Evolutionary conservation across 2,797 vertebrate species (phyloP).

Genomic region (Denticeps clupeoides): DNA sequence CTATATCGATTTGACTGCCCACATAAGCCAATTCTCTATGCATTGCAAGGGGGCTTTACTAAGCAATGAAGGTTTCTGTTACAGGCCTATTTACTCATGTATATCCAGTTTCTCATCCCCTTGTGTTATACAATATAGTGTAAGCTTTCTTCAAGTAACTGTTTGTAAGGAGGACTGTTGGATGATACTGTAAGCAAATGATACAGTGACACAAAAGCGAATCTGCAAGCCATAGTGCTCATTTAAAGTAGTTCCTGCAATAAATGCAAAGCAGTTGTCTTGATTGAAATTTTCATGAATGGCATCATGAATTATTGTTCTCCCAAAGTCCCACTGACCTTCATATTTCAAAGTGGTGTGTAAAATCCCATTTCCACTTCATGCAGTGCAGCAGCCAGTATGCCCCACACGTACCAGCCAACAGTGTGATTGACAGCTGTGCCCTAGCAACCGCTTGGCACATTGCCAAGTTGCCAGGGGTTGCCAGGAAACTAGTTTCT

Average conservation of each 20-base stretch:
- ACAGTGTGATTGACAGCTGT: slow-evolving; percentile 52
- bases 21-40: too few species aligned
- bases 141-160: too few species aligned
- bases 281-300: too few species aligned
- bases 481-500: slow-evolving; percentile 66
- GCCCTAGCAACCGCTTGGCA: slow-evolving; percentile 68
- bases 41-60: too few species aligned
- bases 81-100: too few species aligned
- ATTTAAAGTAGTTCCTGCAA: background rate
- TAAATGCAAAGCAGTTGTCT: background rate
- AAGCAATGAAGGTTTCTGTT: too few species aligned
- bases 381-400: slow-evolving; percentile 13
- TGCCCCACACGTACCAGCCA: slow-evolving; percentile 40
- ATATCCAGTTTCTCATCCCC: too few species aligned
- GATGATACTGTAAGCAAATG: too few species aligned
- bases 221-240: background rate
- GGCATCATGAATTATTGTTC: background rate
- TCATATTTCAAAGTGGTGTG: slow-evolving; percentile 11
- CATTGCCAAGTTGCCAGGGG: slow-evolving; percentile 58
- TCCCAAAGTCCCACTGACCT: slow-evolving; percentile 9
- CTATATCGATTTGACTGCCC: too few species aligned
- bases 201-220: background rate
- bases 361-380: slow-evolving; percentile 9
- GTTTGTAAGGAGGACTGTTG: too few species aligned
- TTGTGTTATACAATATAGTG: too few species aligned